Conservation (phyloP, 2,113 vertebrate genomes). For the Brachypteracias leptosomus region DNA sequence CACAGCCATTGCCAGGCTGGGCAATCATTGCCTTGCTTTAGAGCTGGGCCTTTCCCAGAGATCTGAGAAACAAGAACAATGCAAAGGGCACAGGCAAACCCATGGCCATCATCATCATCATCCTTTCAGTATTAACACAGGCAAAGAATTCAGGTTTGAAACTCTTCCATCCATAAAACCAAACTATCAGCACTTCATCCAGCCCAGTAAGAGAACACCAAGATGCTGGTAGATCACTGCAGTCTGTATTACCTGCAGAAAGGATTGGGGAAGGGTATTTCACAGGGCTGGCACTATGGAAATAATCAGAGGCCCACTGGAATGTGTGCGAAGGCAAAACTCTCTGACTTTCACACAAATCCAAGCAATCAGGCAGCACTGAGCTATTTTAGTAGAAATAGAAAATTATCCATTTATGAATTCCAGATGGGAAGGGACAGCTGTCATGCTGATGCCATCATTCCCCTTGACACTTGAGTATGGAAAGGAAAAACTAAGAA, state of each 20-base stretch:
- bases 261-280: not conserved
- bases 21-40: not conserved
- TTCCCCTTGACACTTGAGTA: not conserved
- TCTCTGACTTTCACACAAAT: not conserved
- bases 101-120: not conserved
- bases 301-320: not conserved
- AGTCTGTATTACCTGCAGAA: not conserved
- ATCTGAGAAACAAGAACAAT: not conserved
- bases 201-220: not conserved
- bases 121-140: not conserved
- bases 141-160: not conserved
- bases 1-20: not conserved
- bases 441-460: not conserved
- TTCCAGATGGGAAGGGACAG: conserved; percentile 31
- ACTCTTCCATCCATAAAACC: not conserved
- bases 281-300: not conserved
- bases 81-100: not conserved
- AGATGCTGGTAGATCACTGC: not conserved
- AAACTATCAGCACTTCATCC: not conserved
- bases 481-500: not conserved
- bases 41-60: not conserved
- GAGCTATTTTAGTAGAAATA: conserved; percentile 7
- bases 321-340: not conserved
- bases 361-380: not conserved
- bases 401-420: conserved; percentile 25